Evolutionary conservation across 2,888 invertebrate genomes (phyloP).

Genomic region (Tenthredo notha): DNA sequence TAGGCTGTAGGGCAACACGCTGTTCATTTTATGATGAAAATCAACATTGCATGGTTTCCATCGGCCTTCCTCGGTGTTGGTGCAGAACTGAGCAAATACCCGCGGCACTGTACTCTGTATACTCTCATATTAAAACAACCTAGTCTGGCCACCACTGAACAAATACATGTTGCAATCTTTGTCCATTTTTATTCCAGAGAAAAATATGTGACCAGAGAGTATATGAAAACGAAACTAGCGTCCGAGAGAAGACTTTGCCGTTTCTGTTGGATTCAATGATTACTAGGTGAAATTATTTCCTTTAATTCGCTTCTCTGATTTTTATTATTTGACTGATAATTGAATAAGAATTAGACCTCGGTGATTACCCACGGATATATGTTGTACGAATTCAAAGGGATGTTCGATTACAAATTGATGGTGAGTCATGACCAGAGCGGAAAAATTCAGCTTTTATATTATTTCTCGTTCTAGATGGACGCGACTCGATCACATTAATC

Average conservation of each 20-base stretch:
- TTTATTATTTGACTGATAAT: not conserved
- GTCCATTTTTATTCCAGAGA: constrained; percentile 4
- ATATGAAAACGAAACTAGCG: not conserved
- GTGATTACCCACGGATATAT: not conserved
- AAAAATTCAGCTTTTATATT: not conserved
- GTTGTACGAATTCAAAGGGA: not conserved
- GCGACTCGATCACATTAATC: not conserved
- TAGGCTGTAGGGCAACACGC: constrained; percentile 30
- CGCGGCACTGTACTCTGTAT: not conserved
- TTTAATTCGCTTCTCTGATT: not conserved
- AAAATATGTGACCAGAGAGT: constrained; percentile 6
- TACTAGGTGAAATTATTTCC: not conserved
- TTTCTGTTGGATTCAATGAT: not conserved
- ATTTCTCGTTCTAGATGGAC: constrained; percentile 5
- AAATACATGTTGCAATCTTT: constrained; percentile 39
- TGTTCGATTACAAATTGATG: constrained; percentile 10
- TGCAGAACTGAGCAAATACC: constrained; percentile 45
- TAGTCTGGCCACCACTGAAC: constrained; percentile 25
- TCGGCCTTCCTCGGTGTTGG: constrained; percentile 23
- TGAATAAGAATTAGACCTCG: not conserved
- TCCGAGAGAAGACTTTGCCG: not conserved
- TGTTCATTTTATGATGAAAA: constrained; percentile 68
- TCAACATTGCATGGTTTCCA: constrained; percentile 63
- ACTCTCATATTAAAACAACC: constrained; percentile 51
- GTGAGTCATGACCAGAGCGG: not conserved